Conservation (phyloP, 2,797 vertebrate species). For the Taeniopygia guttata region DNA sequence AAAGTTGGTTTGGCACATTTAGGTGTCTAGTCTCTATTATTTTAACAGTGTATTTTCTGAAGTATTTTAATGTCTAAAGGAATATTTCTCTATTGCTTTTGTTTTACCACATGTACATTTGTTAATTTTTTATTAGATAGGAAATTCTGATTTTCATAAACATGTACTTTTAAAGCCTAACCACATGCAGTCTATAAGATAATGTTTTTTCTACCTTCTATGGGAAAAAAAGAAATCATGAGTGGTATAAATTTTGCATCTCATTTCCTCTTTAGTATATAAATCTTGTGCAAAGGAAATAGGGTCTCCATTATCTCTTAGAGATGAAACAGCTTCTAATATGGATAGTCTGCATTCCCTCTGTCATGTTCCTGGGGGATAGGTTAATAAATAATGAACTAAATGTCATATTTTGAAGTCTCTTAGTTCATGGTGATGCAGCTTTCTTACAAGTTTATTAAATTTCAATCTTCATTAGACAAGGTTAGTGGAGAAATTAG, state of each 20-base stretch:
- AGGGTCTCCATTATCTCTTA: slow-evolving; percentile 42
- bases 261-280: slow-evolving; percentile 49
- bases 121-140: background rate
- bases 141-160: background rate
- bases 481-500: slow-evolving; percentile 43
- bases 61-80: background rate
- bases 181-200: background rate
- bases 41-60: background rate
- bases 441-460: slow-evolving; percentile 56
- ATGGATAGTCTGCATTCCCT: slow-evolving; percentile 31
- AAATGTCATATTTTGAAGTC: slow-evolving; percentile 67
- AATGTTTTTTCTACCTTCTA: background rate
- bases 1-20: background rate
- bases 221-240: background rate
- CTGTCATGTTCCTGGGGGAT: slow-evolving; percentile 49
- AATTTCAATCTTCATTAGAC: slow-evolving; percentile 62
- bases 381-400: slow-evolving; percentile 67
- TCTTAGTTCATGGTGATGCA: slow-evolving; percentile 47
- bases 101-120: background rate
- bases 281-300: slow-evolving; percentile 54
- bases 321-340: slow-evolving; percentile 60
- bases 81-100: background rate
- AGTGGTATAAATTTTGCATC: slow-evolving; percentile 53
- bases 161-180: background rate
- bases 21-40: background rate